Evolutionary conservation across 2,113 vertebrate genomes (phyloP), one percentile per base, ranked within the genome.

Genomic region (Trochalopteron elliotii): DNA sequence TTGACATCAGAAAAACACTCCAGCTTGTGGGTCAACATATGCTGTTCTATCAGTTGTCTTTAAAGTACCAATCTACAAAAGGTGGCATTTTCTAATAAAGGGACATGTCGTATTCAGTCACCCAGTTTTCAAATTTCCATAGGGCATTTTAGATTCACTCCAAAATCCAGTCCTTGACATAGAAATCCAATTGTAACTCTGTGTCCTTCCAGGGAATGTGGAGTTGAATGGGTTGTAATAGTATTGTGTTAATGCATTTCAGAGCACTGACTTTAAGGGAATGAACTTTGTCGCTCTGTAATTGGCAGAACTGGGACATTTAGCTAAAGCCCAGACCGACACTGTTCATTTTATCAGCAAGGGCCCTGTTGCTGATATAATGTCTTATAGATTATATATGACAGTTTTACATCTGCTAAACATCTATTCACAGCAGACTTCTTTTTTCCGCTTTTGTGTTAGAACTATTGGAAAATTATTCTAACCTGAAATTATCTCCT

Each of bases 331-430:
- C 39, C 35, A 85, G 52, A 31, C 33, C 82, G 55, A 87, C 57
- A 87, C 56, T 37, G 19, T 91, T 96, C 37, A 91, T 83, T 90
- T 94, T n/a, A 78, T 96, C 76, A 93, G 61, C 53, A 94, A 96
- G 22, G 21, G 11, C 16, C 12, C 31, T 93, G 84, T 69, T 1
- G 0, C 53, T 93, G 55, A 75, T 60, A 61, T 5, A 81, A 78
- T 70, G 70, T 75, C 89, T 80, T 50, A 37, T 69, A 83, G 44
- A 94, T 75, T 85, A 71, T 60, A 53, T 80, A 67, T 93, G 93
- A 91, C 87, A 83, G 22, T 74, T 55, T 90, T 91, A 49, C 28
- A 79, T 93, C 86, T 96, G 87, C 81, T 95, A 71, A 92, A 86
- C 44, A 81, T 89, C 47, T 93, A 89, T 95, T 89, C 87, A 79